phyloP scores from a whole-genome alignment of 1,140 invertebrate genomes.

The Oncopeltus fasciatus region DNA sequence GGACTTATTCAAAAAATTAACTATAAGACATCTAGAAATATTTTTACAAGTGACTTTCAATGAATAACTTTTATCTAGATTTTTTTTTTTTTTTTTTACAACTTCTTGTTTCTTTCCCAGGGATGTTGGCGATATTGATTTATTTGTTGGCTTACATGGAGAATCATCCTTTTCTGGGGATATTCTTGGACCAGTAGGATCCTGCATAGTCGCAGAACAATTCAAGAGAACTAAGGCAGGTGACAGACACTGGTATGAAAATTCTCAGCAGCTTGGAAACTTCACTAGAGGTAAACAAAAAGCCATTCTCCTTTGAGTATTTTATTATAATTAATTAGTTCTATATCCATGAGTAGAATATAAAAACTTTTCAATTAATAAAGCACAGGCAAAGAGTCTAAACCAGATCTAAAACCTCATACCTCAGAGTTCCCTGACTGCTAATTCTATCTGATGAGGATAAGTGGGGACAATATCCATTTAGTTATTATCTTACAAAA shows the following conservation, averaged over 20 bases:
- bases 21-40: neutral
- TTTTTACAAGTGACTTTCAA: neutral
- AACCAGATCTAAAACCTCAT: too few species aligned
- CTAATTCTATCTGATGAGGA: too few species aligned
- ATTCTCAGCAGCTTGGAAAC: slow-evolving; percentile 41
- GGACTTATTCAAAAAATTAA: too few species aligned
- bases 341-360: too few species aligned
- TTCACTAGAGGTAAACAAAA: too few species aligned
- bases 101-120: slow-evolving; percentile 33
- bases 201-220: slow-evolving; percentile 74
- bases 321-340: too few species aligned
- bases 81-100: neutral
- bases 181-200: slow-evolving; percentile 68
- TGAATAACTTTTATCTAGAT: neutral
- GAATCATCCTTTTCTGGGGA: slow-evolving; percentile 51
- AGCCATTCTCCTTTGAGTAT: too few species aligned
- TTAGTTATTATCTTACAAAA: too few species aligned
- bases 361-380: too few species aligned
- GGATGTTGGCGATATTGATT: slow-evolving; percentile 66
- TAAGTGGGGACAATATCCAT: too few species aligned
- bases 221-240: slow-evolving; percentile 63
- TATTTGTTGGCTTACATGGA: slow-evolving; percentile 71
- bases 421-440: too few species aligned
- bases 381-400: too few species aligned
- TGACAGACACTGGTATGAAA: slow-evolving; percentile 81